These are phyloP conservation scores for Eucriotettix oculatus DNA, from an alignment of 2,888 invertebrate species.

Conservation along the genomic window DNA sequence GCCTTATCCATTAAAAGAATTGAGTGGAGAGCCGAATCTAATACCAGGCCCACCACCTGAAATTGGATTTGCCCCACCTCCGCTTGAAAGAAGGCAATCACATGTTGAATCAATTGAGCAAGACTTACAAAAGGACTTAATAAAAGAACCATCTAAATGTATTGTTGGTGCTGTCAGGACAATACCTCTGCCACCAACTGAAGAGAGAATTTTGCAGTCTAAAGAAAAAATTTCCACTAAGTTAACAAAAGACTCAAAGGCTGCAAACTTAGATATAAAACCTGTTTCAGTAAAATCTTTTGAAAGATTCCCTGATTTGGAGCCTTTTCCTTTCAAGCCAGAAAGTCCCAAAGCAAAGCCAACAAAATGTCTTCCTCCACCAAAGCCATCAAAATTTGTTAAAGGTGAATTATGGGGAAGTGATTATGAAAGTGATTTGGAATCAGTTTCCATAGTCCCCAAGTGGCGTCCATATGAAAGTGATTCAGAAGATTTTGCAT, in stretches of 20 bases:
- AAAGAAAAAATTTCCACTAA: slow-evolving; percentile 17
- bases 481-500: slow-evolving; percentile 42
- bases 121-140: slow-evolving; percentile 36
- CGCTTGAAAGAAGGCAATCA: slow-evolving; percentile 30
- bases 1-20: slow-evolving; percentile 1
- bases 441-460: slow-evolving; percentile 23
- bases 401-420: slow-evolving; percentile 41
- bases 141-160: slow-evolving; percentile 34
- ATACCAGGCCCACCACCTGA: slow-evolving; percentile 51
- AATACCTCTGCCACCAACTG: slow-evolving; percentile 27
- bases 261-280: slow-evolving; percentile 8
- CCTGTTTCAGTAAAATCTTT: slow-evolving; percentile 20
- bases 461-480: slow-evolving; percentile 47
- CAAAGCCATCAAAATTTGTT: slow-evolving; percentile 38
- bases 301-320: slow-evolving; percentile 28
- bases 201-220: slow-evolving; percentile 23
- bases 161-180: slow-evolving; percentile 36
- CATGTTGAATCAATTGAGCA: slow-evolving; percentile 32
- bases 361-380: slow-evolving; percentile 30
- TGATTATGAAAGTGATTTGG: slow-evolving; percentile 51
- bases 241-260: slow-evolving; percentile 19
- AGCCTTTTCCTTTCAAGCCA: slow-evolving; percentile 32
- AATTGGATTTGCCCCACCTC: slow-evolving; percentile 41
- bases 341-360: slow-evolving; percentile 25
- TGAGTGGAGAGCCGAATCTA: slow-evolving; percentile 20